A percentile compares a stretch with the other conserved stretches of the same genome.
Evolutionary conservation across 2,113 vertebrate species (phyloP).

Genomic region (Toxotes chatareus): DNA sequence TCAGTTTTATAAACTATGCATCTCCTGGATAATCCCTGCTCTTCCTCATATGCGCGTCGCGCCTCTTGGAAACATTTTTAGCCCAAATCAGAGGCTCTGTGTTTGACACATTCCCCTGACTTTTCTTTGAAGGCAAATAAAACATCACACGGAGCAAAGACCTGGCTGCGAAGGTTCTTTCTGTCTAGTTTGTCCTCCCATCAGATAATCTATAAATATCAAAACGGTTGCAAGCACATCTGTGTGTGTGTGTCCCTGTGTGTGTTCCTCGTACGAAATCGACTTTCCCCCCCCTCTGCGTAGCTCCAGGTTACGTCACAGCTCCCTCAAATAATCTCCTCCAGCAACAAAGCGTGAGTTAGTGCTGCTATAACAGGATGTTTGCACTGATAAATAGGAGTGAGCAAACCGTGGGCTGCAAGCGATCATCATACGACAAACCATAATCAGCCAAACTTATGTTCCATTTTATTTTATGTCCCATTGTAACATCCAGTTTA

Average conservation of each 20-base stretch:
- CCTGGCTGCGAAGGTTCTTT: background rate
- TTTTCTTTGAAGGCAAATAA: slow-evolving; percentile 9
- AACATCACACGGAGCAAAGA: slow-evolving; percentile 7
- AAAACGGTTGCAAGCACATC: slow-evolving; percentile 5
- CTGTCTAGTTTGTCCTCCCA: background rate
- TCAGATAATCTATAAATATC: slow-evolving; percentile 18
- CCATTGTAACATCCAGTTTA: background rate
- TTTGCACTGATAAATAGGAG: slow-evolving; percentile 31
- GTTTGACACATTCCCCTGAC: background rate
- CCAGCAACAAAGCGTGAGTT: slow-evolving; percentile 29
- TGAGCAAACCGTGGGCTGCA: slow-evolving; percentile 12
- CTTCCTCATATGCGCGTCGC: background rate
- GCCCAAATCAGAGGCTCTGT: background rate
- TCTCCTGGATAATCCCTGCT: slow-evolving; percentile 16
- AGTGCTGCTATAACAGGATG: slow-evolving; percentile 27
- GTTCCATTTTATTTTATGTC: no score
- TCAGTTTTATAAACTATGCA: slow-evolving; percentile 44
- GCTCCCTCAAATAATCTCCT: slow-evolving; percentile 70
- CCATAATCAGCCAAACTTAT: background rate
- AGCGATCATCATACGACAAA: background rate
- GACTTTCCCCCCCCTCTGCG: slow-evolving; percentile 35
- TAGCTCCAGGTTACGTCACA: slow-evolving; percentile 74
- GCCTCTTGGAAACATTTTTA: background rate
- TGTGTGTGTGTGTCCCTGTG: background rate
- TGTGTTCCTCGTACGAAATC: slow-evolving; percentile 20